These are phyloP conservation scores for Mallotus villosus DNA, from an alignment of 2,797 vertebrate species.

Conservation along the genomic window DNA sequence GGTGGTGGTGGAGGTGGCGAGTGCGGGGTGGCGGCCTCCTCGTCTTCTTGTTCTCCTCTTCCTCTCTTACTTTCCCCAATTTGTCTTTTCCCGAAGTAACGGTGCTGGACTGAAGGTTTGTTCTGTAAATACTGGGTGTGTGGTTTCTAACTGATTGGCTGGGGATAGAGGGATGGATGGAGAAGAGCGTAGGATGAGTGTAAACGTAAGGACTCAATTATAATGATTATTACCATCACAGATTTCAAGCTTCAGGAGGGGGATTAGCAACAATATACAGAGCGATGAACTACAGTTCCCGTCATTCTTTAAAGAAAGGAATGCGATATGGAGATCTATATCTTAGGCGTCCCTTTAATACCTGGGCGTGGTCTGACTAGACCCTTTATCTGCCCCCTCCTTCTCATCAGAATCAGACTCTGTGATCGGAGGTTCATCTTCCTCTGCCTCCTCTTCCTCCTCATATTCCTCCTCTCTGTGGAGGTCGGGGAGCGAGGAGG, in stretches of 20 bases:
- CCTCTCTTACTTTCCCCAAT: conserved; percentile 36
- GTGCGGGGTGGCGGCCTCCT: neutral
- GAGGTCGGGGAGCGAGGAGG: conserved; percentile 24
- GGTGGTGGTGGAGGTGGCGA: conserved; percentile 2
- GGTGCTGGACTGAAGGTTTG: conserved; percentile 63
- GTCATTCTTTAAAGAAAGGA: neutral
- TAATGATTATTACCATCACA: neutral
- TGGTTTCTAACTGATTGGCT: conserved; percentile 40
- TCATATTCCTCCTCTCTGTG: conserved; percentile 73
- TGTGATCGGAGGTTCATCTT: conserved; percentile 67
- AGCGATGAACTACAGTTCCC: conserved; percentile 1
- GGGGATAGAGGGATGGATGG: conserved; percentile 46
- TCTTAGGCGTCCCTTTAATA: conserved; percentile 58
- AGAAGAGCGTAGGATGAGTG: conserved; percentile 37
- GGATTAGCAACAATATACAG: neutral
- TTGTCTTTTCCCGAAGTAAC: conserved; percentile 63
- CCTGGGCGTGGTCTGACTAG: conserved; percentile 67
- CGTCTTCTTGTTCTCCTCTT: conserved; percentile 36
- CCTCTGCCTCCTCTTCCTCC: conserved; percentile 55
- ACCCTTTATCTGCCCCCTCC: conserved; percentile 56
- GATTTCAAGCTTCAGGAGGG: neutral
- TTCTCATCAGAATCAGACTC: conserved; percentile 73
- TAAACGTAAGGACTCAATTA: conserved; percentile 17
- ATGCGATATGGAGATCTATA: neutral
- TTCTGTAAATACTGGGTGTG: conserved; percentile 48